Conservation (phyloP, 1,140 invertebrate species). For the Varroa destructor region DNA sequence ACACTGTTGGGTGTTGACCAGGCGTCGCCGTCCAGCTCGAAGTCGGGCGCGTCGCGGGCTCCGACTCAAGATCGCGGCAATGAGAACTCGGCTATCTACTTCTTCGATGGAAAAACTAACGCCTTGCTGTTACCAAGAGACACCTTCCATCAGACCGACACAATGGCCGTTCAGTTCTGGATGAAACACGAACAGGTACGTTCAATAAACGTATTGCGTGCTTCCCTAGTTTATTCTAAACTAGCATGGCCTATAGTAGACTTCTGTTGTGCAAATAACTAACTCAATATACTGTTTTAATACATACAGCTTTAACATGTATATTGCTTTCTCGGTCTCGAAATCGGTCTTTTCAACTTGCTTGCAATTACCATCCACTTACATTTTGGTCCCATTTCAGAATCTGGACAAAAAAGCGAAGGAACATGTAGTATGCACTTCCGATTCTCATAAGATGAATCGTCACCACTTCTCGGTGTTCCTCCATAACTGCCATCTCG, state of each 20-base stretch:
- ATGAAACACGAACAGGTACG: constrained; percentile 58
- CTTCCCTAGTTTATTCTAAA: too few species aligned
- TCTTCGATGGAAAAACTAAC: constrained; percentile 73
- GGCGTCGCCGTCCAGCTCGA: neutral
- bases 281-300: too few species aligned
- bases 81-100: constrained; percentile 78
- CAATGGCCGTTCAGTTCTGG: constrained; percentile 81
- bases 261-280: too few species aligned
- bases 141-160: constrained; percentile 50
- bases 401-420: constrained; percentile 67
- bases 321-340: too few species aligned
- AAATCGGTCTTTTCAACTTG: too few species aligned
- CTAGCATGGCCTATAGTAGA: too few species aligned
- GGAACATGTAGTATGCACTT: constrained; percentile 86
- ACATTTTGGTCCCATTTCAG: constrained; percentile 43
- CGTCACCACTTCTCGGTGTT: constrained; percentile 94
- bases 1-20: constrained; percentile 7
- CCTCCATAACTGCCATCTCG: constrained; percentile 86
- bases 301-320: too few species aligned
- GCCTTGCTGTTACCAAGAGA: constrained; percentile 64
- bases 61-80: constrained; percentile 58
- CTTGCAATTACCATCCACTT: neutral
- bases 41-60: constrained; percentile 2
- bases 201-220: too few species aligned
- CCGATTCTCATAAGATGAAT: constrained; percentile 95